Evolutionary conservation across 2,888 invertebrate species (phyloP).

Genomic region (Buathra laborator): DNA sequence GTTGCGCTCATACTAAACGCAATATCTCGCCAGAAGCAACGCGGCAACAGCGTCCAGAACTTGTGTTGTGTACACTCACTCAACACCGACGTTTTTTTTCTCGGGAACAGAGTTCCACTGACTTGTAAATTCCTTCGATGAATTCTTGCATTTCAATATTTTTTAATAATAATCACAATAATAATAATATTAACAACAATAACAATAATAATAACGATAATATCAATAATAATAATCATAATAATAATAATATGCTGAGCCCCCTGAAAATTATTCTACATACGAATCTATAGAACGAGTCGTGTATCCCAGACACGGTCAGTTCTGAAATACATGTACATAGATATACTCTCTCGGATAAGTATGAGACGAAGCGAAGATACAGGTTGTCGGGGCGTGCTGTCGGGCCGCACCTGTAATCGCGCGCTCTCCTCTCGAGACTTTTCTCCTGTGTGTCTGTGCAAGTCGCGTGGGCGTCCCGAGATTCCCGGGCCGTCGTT

Average conservation of each 20-base stretch:
- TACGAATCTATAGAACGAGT: slow-evolving; percentile 27
- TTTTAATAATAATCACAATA: not conserved
- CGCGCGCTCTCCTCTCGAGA: slow-evolving; percentile 68
- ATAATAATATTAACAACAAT: not conserved
- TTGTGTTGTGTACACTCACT: slow-evolving; percentile 7
- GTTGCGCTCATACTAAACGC: not conserved
- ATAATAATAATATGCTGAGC: slow-evolving; percentile 12
- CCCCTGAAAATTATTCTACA: slow-evolving; percentile 24
- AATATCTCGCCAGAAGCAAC: slow-evolving; percentile 14
- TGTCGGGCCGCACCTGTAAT: slow-evolving; percentile 83
- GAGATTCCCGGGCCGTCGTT: slow-evolving; percentile 67
- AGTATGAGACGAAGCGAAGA: slow-evolving; percentile 70
- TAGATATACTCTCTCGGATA: slow-evolving; percentile 32
- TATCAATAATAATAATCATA: not conserved
- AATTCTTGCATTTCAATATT: not conserved
- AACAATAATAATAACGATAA: too few species aligned
- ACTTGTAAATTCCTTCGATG: slow-evolving; percentile 21
- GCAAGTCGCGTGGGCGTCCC: slow-evolving; percentile 79
- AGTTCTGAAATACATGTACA: slow-evolving; percentile 29
- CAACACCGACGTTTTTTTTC: not conserved
- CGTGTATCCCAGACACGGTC: slow-evolving; percentile 21
- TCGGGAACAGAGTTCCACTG: slow-evolving; percentile 5
- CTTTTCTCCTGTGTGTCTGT: slow-evolving; percentile 59
- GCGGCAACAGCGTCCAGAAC: not conserved
- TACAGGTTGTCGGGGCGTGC: slow-evolving; percentile 79